phyloP scores from a whole-genome alignment of 2,113 vertebrate genomes.

The Aegotheles bennettii region DNA sequence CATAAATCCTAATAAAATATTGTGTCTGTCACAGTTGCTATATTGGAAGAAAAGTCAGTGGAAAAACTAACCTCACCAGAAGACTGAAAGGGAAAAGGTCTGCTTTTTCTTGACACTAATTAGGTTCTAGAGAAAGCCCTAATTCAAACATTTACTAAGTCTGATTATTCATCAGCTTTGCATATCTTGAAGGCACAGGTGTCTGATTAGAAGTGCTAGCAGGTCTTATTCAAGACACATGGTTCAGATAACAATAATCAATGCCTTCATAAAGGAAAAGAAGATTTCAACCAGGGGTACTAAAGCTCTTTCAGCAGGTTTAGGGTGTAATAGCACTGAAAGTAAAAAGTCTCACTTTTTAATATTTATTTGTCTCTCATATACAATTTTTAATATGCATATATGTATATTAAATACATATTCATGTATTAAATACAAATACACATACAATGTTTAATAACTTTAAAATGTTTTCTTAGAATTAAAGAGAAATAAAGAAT shows the following conservation, averaged over 20 bases:
- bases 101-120: background rate
- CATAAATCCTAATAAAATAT: background rate
- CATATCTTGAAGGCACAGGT: background rate
- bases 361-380: background rate
- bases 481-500: background rate
- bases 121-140: background rate
- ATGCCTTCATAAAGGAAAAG: background rate
- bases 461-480: background rate
- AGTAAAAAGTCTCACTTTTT: background rate
- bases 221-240: background rate
- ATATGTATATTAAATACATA: no score
- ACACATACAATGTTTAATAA: background rate
- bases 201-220: background rate
- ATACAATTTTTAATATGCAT: no score
- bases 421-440: no score
- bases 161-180: background rate
- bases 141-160: background rate
- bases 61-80: background rate
- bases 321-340: background rate
- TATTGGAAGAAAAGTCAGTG: background rate
- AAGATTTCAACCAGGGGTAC: background rate
- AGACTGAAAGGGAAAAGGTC: background rate
- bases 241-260: background rate
- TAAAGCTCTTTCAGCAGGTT: background rate
- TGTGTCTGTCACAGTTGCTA: background rate